phyloP scores from a whole-genome alignment of 2,113 vertebrate species.

The Oreotrochilus melanogaster region DNA sequence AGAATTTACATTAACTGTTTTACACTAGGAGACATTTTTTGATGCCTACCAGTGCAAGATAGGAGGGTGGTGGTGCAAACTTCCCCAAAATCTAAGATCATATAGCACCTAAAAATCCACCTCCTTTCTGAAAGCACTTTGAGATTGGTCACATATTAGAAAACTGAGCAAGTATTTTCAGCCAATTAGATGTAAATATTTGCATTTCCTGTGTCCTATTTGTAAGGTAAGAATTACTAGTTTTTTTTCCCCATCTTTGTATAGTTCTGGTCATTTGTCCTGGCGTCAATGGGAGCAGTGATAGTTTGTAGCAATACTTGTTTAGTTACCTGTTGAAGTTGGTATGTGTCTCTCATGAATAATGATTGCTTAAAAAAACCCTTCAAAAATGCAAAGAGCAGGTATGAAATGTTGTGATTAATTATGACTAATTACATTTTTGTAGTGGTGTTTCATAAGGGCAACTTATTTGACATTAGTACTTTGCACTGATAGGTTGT shows the following conservation, averaged over 20 bases:
- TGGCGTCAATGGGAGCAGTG: background rate
- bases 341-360: background rate
- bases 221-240: background rate
- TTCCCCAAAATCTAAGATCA: background rate
- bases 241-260: background rate
- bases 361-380: background rate
- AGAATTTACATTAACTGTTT: slow-evolving; percentile 23
- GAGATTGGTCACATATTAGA: background rate
- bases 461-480: background rate
- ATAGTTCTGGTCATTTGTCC: background rate
- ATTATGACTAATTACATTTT: background rate
- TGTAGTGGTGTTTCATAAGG: background rate
- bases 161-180: background rate
- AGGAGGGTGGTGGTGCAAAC: background rate
- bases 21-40: slow-evolving; percentile 46
- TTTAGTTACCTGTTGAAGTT: background rate
- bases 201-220: background rate
- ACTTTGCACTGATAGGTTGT: background rate
- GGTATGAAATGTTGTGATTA: background rate
- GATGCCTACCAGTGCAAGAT: background rate
- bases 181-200: background rate
- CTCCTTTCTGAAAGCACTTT: background rate
- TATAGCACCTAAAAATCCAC: background rate
- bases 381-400: background rate
- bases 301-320: background rate